phyloP scores from a whole-genome alignment of 2,888 invertebrate genomes.

The Heterodera filipjevi region DNA sequence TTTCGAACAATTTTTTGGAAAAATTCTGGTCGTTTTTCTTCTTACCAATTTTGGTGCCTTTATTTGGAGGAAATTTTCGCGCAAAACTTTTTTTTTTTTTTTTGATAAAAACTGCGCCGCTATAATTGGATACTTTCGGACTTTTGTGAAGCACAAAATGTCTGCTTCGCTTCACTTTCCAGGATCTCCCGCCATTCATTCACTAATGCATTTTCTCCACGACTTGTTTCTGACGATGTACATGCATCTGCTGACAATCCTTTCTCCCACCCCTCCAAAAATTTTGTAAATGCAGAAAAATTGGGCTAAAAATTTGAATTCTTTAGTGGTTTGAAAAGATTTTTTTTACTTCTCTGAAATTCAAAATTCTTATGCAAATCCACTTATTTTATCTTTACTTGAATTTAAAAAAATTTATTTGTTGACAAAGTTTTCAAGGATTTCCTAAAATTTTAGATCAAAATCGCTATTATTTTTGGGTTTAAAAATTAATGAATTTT shows the following conservation, averaged over 20 bases:
- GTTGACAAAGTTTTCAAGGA: no score
- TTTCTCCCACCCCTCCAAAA: neutral
- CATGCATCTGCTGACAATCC: neutral
- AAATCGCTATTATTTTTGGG: no score
- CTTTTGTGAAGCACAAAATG: neutral
- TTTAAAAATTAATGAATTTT: neutral
- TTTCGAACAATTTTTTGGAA: no score
- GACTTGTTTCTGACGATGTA: neutral
- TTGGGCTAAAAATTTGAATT: neutral
- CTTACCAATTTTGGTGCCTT: neutral
- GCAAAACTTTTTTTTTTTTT: neutral
- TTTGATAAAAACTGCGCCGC: no score
- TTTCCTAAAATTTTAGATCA: no score
- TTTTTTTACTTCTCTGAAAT: neutral
- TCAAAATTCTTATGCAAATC: neutral
- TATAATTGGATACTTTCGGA: neutral
- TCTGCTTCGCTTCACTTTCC: conserved; percentile 1
- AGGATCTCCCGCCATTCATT: neutral
- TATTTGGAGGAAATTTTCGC: neutral
- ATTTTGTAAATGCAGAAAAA: neutral
- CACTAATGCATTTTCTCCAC: neutral
- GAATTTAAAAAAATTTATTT: no score
- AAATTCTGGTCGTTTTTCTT: neutral
- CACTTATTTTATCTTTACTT: no score
- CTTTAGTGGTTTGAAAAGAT: neutral